These are phyloP conservation scores for Gymnocheta viridis DNA, from an alignment of 2,888 invertebrate species.

Conservation along the genomic window DNA sequence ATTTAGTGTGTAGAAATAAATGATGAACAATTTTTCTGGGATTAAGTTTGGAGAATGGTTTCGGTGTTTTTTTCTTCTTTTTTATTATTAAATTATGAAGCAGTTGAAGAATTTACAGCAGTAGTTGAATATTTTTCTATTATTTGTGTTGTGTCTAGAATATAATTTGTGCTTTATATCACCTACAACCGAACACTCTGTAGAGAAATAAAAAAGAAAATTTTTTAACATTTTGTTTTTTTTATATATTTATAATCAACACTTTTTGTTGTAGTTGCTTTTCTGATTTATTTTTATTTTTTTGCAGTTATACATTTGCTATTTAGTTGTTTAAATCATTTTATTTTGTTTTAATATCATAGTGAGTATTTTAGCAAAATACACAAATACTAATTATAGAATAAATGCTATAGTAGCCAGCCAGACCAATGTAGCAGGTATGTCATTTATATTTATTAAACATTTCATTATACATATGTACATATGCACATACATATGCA, in stretches of 20 bases:
- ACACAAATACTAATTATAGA: conserved; percentile 48
- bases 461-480: no score
- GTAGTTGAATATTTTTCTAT: conserved; percentile 26
- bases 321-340: conserved; percentile 46
- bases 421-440: neutral
- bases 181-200: conserved; percentile 56
- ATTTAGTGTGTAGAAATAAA: conserved; percentile 75
- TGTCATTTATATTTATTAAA: conserved; percentile 2
- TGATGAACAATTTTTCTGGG: conserved; percentile 58
- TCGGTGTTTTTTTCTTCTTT: neutral
- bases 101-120: conserved; percentile 34
- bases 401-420: conserved; percentile 15
- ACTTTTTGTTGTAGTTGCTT: conserved; percentile 6
- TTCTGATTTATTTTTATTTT: no score
- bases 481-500: no score
- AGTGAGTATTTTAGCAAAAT: conserved; percentile 46
- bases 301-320: conserved; percentile 19
- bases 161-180: conserved; percentile 65
- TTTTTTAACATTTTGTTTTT: neutral
- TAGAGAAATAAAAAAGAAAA: conserved; percentile 33
- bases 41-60: conserved; percentile 46
- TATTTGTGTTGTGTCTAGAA: conserved; percentile 36
- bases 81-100: conserved; percentile 21
- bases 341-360: conserved; percentile 29
- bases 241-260: neutral